Percentiles rank a stretch among this genome's conserved stretches.
Evolutionary conservation across 2,113 vertebrate genomes (phyloP).

Genomic region (Bombycilla garrulus): DNA sequence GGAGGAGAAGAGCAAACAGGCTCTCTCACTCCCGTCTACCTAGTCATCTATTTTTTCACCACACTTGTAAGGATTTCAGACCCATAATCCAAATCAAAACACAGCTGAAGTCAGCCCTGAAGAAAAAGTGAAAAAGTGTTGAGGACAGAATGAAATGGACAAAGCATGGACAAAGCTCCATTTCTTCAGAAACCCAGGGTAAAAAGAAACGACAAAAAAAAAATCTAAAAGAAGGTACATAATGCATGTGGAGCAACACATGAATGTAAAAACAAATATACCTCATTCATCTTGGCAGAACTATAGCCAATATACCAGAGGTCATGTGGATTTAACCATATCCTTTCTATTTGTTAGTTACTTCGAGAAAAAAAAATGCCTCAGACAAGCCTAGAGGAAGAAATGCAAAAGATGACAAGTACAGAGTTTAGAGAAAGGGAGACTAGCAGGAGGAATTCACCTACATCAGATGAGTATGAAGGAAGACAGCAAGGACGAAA

Average conservation of each 20-base stretch:
- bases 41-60: not conserved
- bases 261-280: constrained; percentile 11
- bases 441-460: not conserved
- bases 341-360: not conserved
- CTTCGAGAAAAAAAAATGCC: not conserved
- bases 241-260: not conserved
- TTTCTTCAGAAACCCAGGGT: not conserved
- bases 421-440: not conserved
- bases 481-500: not conserved
- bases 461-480: not conserved
- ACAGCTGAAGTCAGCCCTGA: not conserved
- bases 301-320: not conserved
- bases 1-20: not conserved
- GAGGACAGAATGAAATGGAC: not conserved
- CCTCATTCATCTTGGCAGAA: not conserved
- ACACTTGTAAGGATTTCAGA: not conserved
- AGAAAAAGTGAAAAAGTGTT: not conserved
- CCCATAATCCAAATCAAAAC: not conserved
- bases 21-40: not conserved
- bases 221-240: not conserved
- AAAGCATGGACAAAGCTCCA: not conserved
- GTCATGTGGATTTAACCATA: not conserved
- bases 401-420: not conserved
- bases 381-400: not conserved
- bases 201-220: not conserved